Conservation (phyloP, 35 echinoderm and acorn worm species). For the Eucidaris tribuloides region DNA sequence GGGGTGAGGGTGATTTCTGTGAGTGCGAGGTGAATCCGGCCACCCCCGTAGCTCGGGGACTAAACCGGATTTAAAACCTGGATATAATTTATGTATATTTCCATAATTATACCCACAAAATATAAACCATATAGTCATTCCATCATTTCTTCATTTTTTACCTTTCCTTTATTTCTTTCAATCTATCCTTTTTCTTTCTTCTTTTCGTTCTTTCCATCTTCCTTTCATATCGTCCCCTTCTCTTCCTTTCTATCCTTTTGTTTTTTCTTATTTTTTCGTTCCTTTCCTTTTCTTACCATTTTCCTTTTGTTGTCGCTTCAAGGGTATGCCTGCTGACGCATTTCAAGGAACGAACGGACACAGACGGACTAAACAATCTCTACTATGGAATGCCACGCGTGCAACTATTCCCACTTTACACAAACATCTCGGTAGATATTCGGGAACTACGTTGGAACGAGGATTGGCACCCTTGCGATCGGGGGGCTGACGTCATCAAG, state of each 20-base stretch:
- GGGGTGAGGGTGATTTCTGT: too few species aligned
- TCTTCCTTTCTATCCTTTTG: neutral
- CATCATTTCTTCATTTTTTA: neutral
- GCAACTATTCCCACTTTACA: neutral
- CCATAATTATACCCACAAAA: neutral
- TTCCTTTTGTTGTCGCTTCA: neutral
- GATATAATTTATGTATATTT: too few species aligned
- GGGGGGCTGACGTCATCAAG: too few species aligned
- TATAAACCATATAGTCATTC: neutral
- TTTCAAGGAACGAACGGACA: neutral
- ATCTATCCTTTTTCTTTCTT: neutral
- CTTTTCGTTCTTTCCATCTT: neutral
- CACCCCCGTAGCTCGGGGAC: too few species aligned
- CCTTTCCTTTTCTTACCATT: neutral
- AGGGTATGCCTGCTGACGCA: neutral
- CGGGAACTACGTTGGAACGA: neutral
- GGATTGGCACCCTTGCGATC: neutral
- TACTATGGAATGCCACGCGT: neutral
- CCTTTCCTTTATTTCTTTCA: neutral
- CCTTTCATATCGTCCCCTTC: neutral
- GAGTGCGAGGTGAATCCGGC: too few species aligned
- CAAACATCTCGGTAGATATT: neutral
- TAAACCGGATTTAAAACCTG: too few species aligned
- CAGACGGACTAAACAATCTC: neutral
- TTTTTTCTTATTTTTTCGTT: neutral